These are phyloP conservation scores for Entosphenus tridentatus DNA, from an alignment of 2,113 vertebrate species.

Conservation along the genomic window DNA sequence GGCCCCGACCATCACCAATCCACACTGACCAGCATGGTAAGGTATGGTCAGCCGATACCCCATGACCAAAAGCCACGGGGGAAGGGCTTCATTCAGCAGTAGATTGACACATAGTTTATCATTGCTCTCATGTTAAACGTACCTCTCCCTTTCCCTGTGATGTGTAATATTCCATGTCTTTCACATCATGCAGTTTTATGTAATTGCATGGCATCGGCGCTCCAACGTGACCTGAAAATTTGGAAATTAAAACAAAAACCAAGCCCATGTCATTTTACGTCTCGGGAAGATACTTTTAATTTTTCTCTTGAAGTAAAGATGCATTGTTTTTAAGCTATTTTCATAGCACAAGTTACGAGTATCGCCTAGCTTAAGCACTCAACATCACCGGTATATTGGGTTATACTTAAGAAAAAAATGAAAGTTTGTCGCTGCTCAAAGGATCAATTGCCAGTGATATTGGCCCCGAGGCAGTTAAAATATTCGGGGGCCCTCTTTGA, in stretches of 20 bases:
- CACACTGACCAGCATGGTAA: too few species aligned
- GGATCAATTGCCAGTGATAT: too few species aligned
- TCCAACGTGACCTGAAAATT: slow-evolving; percentile 54
- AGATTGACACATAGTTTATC: neutral
- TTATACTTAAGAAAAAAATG: neutral
- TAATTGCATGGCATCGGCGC: slow-evolving; percentile 78
- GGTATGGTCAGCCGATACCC: too few species aligned
- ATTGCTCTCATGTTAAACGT: slow-evolving; percentile 9
- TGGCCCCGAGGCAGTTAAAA: too few species aligned
- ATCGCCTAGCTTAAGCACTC: neutral
- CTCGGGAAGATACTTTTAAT: neutral
- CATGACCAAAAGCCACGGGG: slow-evolving; percentile 6
- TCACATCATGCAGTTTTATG: slow-evolving; percentile 69
- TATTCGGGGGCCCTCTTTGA: too few species aligned
- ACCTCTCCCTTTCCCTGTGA: slow-evolving; percentile 86
- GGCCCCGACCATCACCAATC: too few species aligned
- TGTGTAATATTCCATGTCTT: slow-evolving; percentile 88
- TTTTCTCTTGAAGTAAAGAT: neutral
- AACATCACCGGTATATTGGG: neutral
- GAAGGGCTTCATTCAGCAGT: slow-evolving; percentile 10
- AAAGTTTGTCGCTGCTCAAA: neutral
- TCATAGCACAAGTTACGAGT: neutral
- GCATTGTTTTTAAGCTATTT: neutral
- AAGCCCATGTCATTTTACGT: neutral
- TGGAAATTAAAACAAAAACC: neutral